Base-by-base conservation (phyloP, 2,113 vertebrate species). In the Polypterus senegalus region DNA sequence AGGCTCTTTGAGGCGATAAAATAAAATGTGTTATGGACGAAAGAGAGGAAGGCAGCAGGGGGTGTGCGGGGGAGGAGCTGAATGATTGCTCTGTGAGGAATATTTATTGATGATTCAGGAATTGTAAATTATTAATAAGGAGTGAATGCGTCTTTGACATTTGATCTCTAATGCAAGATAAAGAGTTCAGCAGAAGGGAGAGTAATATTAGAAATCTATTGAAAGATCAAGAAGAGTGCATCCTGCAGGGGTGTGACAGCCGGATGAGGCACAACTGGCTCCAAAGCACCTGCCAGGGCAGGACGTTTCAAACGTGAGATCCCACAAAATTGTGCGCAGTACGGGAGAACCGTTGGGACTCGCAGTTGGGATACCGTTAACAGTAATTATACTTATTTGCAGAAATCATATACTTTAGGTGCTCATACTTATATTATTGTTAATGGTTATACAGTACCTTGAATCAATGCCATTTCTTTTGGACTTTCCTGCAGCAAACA, bases 101-200 rank as follows among this genome's bases (percentile, higher is more conserved):
- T 83, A 85, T 85, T 27, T 83, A 81, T 83, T 85, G 83, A 86
- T 85, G 84, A 86, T 80, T 85, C 81, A 84, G 81, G 69, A 76
- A 46, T 71, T 72, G 81, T 86, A 77, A 85, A 86, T 86, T 86
- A 86, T 86, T 86, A 82, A 86, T 76, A 79, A 76, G 62, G 61
- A 74, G 74, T 79, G 82, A 83, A 81, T 70, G 79, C 82, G 77
- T 82, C 77, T 86, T 81, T 82, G 84, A 85, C 83, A 86, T 84
- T 80, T 78, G 76, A 86, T 84, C 79, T 77, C 74, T 45, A 3
- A 6, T 45, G 56, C 27, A 45, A 45, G 56, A 43, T n/a, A 45
- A 45, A 45, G 43, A 43, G 56, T 7, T n/a, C 7, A 3, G 56
- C n/a, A 58, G 56, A 43, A 58, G 56, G 56, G 8, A 58, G 56